phyloP scores from a whole-genome alignment of 2,888 invertebrate genomes.

The Stenodera caucasica region DNA sequence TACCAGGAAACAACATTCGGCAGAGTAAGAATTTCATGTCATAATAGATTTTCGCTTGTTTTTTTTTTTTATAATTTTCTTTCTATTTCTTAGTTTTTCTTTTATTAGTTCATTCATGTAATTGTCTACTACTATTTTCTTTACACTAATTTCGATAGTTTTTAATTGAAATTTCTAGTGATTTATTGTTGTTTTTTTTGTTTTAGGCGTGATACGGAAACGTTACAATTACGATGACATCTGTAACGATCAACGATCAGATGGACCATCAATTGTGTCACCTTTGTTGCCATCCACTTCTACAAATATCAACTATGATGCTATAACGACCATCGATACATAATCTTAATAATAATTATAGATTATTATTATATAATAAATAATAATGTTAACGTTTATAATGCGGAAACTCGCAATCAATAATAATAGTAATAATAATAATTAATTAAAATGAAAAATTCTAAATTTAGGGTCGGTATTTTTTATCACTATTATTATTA shows the following conservation, averaged over 20 bases:
- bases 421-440: too few relatives aligned
- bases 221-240: slow-evolving; percentile 34
- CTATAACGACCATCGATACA: slow-evolving; percentile 45
- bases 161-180: not conserved
- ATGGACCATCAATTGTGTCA: slow-evolving; percentile 44
- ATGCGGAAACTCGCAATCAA: too few relatives aligned
- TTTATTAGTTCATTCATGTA: slow-evolving; percentile 3
- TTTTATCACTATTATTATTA: too few relatives aligned
- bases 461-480: not conserved
- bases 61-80: slow-evolving; percentile 1
- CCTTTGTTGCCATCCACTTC: slow-evolving; percentile 51
- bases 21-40: slow-evolving; percentile 67
- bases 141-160: not conserved
- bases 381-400: too few relatives aligned
- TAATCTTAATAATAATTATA: not conserved
- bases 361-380: too few relatives aligned
- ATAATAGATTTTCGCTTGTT: slow-evolving; percentile 17
- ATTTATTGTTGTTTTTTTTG: not conserved
- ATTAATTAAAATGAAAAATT: not conserved
- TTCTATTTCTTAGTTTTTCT: not conserved
- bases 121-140: too few relatives aligned
- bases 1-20: slow-evolving; percentile 79
- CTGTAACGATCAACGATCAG: slow-evolving; percentile 31
- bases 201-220: slow-evolving; percentile 61
- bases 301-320: slow-evolving; percentile 51